These are phyloP conservation scores for Scaeva pyrastri DNA, from an alignment of 2,888 invertebrate genomes.

Conservation along the genomic window DNA sequence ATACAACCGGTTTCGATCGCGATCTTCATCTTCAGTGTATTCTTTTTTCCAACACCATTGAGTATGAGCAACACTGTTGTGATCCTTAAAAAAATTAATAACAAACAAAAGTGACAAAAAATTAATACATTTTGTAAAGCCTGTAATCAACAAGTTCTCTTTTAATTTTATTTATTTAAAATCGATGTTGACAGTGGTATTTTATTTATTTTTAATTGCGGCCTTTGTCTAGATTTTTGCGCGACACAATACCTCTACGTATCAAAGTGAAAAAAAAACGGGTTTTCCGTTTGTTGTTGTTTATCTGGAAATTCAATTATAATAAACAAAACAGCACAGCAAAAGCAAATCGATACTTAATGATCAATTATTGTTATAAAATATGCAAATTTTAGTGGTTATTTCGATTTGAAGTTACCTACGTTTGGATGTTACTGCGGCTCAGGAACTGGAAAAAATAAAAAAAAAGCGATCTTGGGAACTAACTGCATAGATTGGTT, in stretches of 20 bases:
- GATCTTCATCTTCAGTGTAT: constrained; percentile 32
- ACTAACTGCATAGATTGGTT: neutral
- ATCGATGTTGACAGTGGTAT: constrained; percentile 40
- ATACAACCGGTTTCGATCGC: constrained; percentile 67
- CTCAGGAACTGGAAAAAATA: neutral
- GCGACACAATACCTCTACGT: constrained; percentile 27
- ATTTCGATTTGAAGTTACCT: constrained; percentile 36
- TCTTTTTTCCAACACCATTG: constrained; percentile 20
- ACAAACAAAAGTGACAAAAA: constrained; percentile 37
- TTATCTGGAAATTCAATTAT: constrained; percentile 24
- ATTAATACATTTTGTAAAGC: constrained; percentile 6
- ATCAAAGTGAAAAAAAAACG: constrained; percentile 36
- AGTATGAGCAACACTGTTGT: constrained; percentile 29
- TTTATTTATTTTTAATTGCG: constrained; percentile 15
- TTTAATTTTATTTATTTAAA: neutral
- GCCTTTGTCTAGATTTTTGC: constrained; percentile 34
- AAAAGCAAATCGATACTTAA: constrained; percentile 23
- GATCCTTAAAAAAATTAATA: constrained; percentile 34
- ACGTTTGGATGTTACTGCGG: constrained; percentile 42
- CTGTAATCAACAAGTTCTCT: constrained; percentile 7
- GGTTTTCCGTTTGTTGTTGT: constrained; percentile 47
- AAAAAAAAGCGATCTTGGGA: neutral
- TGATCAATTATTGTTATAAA: constrained; percentile 16
- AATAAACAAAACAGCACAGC: constrained; percentile 39
- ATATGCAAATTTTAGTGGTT: constrained; percentile 61